A percentile compares a stretch with the other conserved stretches of the same genome.
These are phyloP conservation scores for Pomacea maculata DNA, from an alignment of 1,140 invertebrate species.

Conservation along the genomic window DNA sequence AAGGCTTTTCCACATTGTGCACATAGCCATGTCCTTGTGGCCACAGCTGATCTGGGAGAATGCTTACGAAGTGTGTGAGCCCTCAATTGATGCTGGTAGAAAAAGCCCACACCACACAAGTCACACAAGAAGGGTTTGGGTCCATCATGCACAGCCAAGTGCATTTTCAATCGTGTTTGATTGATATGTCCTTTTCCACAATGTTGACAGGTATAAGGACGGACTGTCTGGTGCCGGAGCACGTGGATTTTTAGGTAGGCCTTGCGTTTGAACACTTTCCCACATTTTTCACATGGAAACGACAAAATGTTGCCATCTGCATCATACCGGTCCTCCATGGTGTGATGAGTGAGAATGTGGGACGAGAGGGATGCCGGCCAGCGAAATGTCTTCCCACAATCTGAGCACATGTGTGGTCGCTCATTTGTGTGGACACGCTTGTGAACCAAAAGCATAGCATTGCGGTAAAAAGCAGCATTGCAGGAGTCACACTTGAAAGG, in stretches of 20 bases:
- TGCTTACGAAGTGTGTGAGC: neutral
- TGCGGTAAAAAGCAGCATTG: neutral
- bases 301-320: neutral
- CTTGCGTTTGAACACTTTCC: neutral
- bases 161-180: conserved; percentile 12
- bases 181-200: conserved; percentile 89
- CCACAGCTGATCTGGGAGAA: neutral
- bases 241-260: conserved; percentile 93
- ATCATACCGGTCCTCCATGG: neutral
- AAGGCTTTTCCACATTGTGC: conserved; percentile 11
- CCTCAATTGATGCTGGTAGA: neutral
- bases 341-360: neutral
- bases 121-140: conserved; percentile 91
- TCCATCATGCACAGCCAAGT: conserved; percentile 24
- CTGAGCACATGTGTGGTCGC: neutral
- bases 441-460: neutral
- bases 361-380: neutral
- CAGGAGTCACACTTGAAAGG: neutral
- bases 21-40: conserved; percentile 7
- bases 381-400: neutral
- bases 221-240: conserved; percentile 94
- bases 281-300: neutral
- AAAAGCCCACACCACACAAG: conserved; percentile 90
- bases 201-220: conserved; percentile 96
- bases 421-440: conserved; percentile 1